Evolutionary conservation across 2,888 invertebrate species (phyloP).

Genomic region (Drosophila percnosoma): DNA sequence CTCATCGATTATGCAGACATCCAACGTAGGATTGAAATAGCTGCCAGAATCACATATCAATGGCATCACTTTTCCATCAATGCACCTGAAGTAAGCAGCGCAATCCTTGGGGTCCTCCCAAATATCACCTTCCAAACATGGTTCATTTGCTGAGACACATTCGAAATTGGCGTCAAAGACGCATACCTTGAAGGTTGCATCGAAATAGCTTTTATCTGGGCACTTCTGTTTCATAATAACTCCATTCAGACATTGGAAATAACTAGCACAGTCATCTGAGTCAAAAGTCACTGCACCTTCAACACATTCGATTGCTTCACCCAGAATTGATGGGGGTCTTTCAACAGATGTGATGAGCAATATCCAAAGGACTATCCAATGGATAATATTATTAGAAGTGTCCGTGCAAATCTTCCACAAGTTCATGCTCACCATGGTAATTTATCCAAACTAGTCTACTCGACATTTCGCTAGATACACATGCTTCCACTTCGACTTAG

Average conservation of each 20-base stretch:
- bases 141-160: slow-evolving; percentile 2
- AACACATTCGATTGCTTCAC: slow-evolving; percentile 1
- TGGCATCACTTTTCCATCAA: background rate
- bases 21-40: slow-evolving; percentile 26
- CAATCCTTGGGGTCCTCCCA: background rate
- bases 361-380: slow-evolving; percentile 26
- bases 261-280: slow-evolving; percentile 28
- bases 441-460: slow-evolving; percentile 4
- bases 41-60: slow-evolving; percentile 35
- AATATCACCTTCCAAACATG: slow-evolving; percentile 1
- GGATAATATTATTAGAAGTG: background rate
- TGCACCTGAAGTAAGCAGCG: slow-evolving; percentile 14
- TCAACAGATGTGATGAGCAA: slow-evolving; percentile 10
- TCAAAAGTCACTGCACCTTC: slow-evolving; percentile 38
- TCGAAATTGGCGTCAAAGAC: slow-evolving; percentile 18
- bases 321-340: background rate
- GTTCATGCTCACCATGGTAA: slow-evolving; percentile 39
- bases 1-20: slow-evolving; percentile 38
- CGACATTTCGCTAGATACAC: slow-evolving; percentile 40
- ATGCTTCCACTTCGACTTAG: background rate
- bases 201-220: slow-evolving; percentile 24
- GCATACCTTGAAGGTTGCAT: slow-evolving; percentile 28
- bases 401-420: background rate
- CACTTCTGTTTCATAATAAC: slow-evolving; percentile 20
- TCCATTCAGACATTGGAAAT: slow-evolving; percentile 45